These are phyloP conservation scores for Anneissia japonica DNA, from an alignment of 35 echinoderm and acorn worm species.

Conservation along the genomic window DNA sequence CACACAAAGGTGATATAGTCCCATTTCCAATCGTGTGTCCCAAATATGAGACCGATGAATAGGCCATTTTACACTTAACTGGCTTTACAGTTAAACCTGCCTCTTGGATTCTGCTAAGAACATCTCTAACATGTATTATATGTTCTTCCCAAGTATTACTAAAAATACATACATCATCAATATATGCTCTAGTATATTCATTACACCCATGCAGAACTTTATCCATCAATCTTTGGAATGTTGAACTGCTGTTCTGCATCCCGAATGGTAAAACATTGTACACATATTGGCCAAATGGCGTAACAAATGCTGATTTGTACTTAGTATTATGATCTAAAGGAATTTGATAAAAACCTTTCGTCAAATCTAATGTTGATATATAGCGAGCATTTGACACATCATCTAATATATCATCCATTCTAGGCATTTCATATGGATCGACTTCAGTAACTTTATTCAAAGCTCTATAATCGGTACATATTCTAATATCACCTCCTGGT, in stretches of 20 bases:
- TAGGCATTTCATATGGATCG: slow-evolving; percentile 41
- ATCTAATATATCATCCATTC: slow-evolving; percentile 42
- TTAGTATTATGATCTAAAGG: slow-evolving; percentile 22
- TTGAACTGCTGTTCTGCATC: slow-evolving; percentile 17
- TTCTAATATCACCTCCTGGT: neutral
- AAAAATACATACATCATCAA: slow-evolving; percentile 1
- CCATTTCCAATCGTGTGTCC: neutral
- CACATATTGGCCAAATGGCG: slow-evolving; percentile 13
- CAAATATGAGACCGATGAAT: neutral
- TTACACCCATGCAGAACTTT: neutral
- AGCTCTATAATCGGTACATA: slow-evolving; percentile 7
- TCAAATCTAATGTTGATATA: slow-evolving; percentile 43
- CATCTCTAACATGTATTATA: neutral
- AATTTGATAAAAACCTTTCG: slow-evolving; percentile 40
- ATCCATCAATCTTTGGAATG: slow-evolving; percentile 27
- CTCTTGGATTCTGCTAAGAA: neutral
- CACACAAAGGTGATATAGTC: neutral
- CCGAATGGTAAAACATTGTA: slow-evolving; percentile 35
- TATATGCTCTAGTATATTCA: neutral
- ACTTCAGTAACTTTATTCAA: slow-evolving; percentile 24
- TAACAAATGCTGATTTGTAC: slow-evolving; percentile 18
- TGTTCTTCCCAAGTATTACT: slow-evolving; percentile 6
- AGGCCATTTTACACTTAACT: neutral
- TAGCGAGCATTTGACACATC: slow-evolving; percentile 14
- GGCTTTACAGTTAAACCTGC: slow-evolving; percentile 1